Evolutionary conservation across 2,797 vertebrate genomes (phyloP), one percentile per base, ranked within the genome.

Genomic region (Sylvia borin): DNA sequence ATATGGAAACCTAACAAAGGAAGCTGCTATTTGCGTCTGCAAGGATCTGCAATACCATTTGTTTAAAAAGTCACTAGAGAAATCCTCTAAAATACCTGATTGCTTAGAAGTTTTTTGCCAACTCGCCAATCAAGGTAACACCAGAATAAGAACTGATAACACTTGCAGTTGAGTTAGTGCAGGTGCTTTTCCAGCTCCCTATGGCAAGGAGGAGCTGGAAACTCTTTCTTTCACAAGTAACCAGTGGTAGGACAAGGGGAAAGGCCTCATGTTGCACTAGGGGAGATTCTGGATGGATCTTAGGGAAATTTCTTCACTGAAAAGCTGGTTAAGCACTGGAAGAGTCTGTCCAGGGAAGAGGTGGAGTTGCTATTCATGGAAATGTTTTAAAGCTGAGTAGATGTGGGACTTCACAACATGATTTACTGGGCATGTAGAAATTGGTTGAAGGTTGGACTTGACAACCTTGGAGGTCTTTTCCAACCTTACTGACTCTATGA

Each of bases 281-380:
- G 40, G 13, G 20, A n/a, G 29, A 13, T 47, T 85, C 29, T 40
- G 25, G 51, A 11, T 38, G 58, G 58, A n/a, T n/a, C 24, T 38
- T 13, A 38, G 13, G 24, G 25, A 29, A 25, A 43, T 25, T 51
- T 38, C 36, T 24, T 72, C 15, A 9, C 51, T 51, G 58, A 20
- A 43, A n/a, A 45, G 16, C 18, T 38, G 32, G 13, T 10, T 45
- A 57, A 57, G 21, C 57, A 27, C 5, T 71, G 66, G 42, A 27
- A 36, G 43, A 50, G 19, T 15, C 50, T 50, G 16, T 48, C 27
- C 22, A 57, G 43, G 50, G 18, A 36, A 24, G 9, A 9, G 22
- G 3, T n/a, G n/a, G 38, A n/a, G 9, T 51, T 0, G 0, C 51
- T 45, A 58, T 17, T 38, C 38, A 36, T 24, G 45, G 62, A 25